A percentile compares a stretch with the other conserved stretches of the same genome.
phyloP scores from a whole-genome alignment of 2,888 invertebrate genomes.

The Eristalis intricaria region DNA sequence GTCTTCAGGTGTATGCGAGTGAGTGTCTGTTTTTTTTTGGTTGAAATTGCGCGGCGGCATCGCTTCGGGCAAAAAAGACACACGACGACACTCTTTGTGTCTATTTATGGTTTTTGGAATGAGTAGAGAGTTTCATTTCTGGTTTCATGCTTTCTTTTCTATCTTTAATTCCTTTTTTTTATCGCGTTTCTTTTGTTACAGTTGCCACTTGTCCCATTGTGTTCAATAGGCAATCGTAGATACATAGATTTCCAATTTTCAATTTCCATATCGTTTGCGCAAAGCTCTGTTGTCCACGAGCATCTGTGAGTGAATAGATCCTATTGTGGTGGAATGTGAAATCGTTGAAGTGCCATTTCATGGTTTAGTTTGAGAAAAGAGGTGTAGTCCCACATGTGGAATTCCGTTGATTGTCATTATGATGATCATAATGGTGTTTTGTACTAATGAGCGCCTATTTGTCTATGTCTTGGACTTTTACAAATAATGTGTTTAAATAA shows the following conservation, averaged over 20 bases:
- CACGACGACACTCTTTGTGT: conserved; percentile 52
- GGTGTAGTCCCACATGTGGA: neutral
- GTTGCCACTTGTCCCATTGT: conserved; percentile 40
- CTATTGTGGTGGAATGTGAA: conserved; percentile 42
- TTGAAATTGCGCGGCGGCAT: conserved; percentile 1
- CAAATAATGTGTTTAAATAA: neutral
- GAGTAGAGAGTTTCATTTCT: conserved; percentile 63
- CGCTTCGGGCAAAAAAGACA: conserved; percentile 24
- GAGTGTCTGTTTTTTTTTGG: neutral
- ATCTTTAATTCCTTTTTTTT: conserved; percentile 7
- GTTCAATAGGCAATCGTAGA: conserved; percentile 9
- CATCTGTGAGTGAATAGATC: neutral
- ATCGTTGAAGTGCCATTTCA: conserved; percentile 30
- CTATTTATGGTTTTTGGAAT: conserved; percentile 59
- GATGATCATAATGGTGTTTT: conserved; percentile 24
- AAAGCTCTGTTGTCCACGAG: conserved; percentile 2
- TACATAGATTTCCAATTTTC: conserved; percentile 51
- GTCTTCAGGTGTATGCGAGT: conserved; percentile 50
- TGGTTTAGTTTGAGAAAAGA: conserved; percentile 16
- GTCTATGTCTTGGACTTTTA: conserved; percentile 8
- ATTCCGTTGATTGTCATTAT: conserved; percentile 4
- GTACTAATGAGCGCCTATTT: conserved; percentile 18
- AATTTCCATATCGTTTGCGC: conserved; percentile 53
- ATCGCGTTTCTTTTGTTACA: conserved; percentile 4
- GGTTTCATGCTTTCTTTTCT: conserved; percentile 60